These are phyloP conservation scores for Bos javanicus DNA, from an alignment of 2,113 vertebrate species.

Conservation along the genomic window DNA sequence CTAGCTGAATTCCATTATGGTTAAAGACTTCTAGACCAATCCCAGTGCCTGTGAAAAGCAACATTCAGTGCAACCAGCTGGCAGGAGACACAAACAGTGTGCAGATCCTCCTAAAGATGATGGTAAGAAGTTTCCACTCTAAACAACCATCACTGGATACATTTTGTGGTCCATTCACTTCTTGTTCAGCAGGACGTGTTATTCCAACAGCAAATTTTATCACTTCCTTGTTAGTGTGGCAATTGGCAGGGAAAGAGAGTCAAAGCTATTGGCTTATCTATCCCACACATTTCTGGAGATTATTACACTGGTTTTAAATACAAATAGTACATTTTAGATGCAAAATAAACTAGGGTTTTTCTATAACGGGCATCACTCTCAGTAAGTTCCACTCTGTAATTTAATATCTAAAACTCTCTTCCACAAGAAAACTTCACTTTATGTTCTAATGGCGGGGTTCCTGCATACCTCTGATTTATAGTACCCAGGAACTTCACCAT, in stretches of 20 bases:
- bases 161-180: not conserved
- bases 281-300: not conserved
- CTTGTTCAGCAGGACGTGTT: not conserved
- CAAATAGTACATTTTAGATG: not conserved
- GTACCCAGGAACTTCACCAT: not conserved
- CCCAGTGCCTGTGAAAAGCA: not conserved
- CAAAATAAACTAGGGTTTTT: not conserved
- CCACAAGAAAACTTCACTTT: not conserved
- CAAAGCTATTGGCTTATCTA: not conserved
- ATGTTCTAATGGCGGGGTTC: not conserved
- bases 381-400: not conserved
- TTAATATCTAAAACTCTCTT: not conserved
- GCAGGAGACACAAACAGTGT: not conserved
- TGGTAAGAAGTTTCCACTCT: not conserved
- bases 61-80: not conserved
- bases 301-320: not conserved
- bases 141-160: not conserved
- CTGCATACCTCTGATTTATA: fast-evolving
- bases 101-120: not conserved
- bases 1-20: slow-evolving; percentile 1
- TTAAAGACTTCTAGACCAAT: not conserved
- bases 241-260: not conserved
- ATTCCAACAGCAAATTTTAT: not conserved
- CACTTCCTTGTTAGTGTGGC: not conserved
- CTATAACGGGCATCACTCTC: not conserved